phyloP scores from a whole-genome alignment of 2,888 invertebrate species.

The Siphonodentalium dalli region DNA sequence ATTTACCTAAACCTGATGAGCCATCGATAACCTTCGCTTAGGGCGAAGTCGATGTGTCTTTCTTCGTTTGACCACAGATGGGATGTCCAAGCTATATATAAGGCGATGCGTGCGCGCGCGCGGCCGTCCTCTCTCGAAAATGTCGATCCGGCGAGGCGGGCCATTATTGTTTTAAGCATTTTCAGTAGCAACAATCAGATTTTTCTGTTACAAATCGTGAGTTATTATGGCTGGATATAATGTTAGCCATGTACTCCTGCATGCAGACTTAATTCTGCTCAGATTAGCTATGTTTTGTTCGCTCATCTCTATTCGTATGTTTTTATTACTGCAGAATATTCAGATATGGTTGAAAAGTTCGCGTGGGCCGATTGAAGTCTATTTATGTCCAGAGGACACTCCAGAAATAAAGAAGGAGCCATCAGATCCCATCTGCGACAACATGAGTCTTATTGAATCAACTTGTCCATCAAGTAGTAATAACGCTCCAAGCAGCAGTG shows the following conservation, averaged over 20 bases:
- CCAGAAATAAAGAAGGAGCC: conserved; percentile 5
- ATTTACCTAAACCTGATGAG: no score
- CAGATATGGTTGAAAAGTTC: conserved; percentile 89
- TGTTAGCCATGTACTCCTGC: neutral
- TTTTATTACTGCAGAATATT: conserved; percentile 62
- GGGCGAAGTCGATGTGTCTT: no score
- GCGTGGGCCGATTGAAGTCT: conserved; percentile 92
- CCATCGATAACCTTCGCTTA: no score
- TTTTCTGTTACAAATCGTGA: no score
- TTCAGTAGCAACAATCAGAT: no score
- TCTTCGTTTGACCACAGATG: no score
- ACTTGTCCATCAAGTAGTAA: conserved; percentile 5
- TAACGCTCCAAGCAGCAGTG: conserved; percentile 19
- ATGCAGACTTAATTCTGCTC: neutral
- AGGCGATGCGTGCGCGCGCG: no score
- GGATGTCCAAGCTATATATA: no score
- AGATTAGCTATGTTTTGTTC: neutral
- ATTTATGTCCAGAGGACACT: conserved; percentile 85
- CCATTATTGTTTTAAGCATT: no score
- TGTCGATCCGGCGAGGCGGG: no score
- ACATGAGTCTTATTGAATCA: conserved; percentile 21
- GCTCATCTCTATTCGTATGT: neutral
- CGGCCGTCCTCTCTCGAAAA: no score
- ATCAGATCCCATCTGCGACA: conserved; percentile 1
- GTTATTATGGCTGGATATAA: no score